Base-by-base conservation (phyloP, 1,140 invertebrate species). In the Macrostomum lignano region DNA sequence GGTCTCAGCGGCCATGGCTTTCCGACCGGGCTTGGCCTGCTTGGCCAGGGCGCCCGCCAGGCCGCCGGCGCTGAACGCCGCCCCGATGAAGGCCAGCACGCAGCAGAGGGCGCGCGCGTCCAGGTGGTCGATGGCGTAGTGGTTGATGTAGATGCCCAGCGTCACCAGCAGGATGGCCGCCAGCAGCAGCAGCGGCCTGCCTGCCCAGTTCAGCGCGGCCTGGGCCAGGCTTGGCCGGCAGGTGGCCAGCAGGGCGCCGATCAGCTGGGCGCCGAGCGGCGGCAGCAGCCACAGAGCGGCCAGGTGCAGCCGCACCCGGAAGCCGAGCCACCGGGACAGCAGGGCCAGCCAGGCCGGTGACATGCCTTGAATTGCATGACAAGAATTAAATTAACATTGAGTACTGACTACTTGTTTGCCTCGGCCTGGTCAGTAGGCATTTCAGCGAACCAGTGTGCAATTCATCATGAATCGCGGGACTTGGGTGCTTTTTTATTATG, bases 111-210 rank as follows among this genome's bases (percentile, higher is more conserved):
- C 13, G 14, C 14, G 13, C 11, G 24, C 14, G 11, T 20, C 19
- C 24, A 33, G 14, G 19, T 33, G 19, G 19, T 33, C 22, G 19
- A 33, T 25, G 11, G 19, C 32, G 20, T 33, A 33, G 20, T 33
- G 32, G 19, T 33, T 33, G 7, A 33, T 19, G 11, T 33, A 33
- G 6, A 33, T 25, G 4, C 32, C 32, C 3, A 33, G 11, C 22
- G 32, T 33, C 9, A 33, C 26, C 7, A 33, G 20, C 7, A 33
- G 26, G 14, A 33, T 33, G 4, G 13, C 32, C 20, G 32, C 11
- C 14, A 33, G 20, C 11, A 33, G 32, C 5, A 33, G 32, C 14
- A 33, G 14, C 10, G 32, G 32, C 14, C 32, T 13, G 5, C 13
- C 26, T 6, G 26, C 14, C 32, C 32, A 33, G 24, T 22, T 33